phyloP scores from a whole-genome alignment of 2,113 vertebrate genomes.

The Chloropsis cyanopogon region DNA sequence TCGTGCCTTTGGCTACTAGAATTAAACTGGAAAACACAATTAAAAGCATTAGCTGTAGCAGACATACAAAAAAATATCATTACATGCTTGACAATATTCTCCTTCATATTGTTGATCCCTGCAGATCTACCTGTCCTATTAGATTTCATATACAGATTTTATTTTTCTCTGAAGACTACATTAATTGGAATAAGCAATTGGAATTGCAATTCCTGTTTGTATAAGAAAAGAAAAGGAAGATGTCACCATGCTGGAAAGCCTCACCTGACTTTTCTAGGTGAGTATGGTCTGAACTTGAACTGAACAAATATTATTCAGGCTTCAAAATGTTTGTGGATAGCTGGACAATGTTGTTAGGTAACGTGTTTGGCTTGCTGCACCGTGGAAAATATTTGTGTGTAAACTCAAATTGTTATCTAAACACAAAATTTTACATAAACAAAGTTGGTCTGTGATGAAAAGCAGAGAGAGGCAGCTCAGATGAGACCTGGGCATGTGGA shows the following conservation, averaged over 20 bases:
- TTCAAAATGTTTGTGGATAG: not conserved
- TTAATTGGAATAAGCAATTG: not conserved
- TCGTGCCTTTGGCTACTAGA: conserved; percentile 59
- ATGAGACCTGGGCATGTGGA: not conserved
- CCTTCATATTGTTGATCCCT: conserved; percentile 27
- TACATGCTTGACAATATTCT: conserved; percentile 47
- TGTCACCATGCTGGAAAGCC: not conserved
- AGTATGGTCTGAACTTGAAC: not conserved
- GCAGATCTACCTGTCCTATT: conserved; percentile 42
- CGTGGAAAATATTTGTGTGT: not conserved
- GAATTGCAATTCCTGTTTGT: not conserved
- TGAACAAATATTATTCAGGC: not conserved
- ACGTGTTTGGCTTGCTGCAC: not conserved
- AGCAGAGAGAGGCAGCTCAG: not conserved
- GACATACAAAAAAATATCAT: conserved; percentile 45
- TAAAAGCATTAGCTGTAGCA: conserved; percentile 51
- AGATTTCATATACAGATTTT: conserved; percentile 24
- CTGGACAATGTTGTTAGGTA: not conserved
- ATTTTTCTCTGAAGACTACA: not conserved
- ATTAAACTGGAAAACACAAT: conserved; percentile 62
- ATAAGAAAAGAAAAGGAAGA: not conserved
- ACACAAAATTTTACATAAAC: not conserved
- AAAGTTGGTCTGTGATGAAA: not conserved
- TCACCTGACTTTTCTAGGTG: not conserved
- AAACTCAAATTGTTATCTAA: not conserved